A percentile compares a stretch with the other conserved stretches of the same genome.
phyloP scores from a whole-genome alignment of 2,888 invertebrate genomes.

The Drosophila nr. fundita region DNA sequence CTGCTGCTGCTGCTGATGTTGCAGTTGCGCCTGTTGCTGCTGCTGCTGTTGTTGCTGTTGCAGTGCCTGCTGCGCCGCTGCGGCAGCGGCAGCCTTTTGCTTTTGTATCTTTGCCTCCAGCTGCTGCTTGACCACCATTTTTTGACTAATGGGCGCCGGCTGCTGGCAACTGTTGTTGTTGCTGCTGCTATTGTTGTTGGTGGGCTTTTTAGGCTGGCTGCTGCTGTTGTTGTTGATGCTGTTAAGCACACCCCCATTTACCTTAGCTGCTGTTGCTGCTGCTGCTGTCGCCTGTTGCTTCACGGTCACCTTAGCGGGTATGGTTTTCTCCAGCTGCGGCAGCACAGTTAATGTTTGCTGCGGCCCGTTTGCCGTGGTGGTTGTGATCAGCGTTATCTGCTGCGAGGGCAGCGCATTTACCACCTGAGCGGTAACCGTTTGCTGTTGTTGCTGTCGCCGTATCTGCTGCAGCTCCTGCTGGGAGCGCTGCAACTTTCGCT shows the following conservation, averaged over 20 bases:
- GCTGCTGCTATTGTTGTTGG: conserved; percentile 41
- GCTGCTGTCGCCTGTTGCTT: conserved; percentile 48
- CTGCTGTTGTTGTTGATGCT: conserved; percentile 10
- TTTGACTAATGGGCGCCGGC: conserved; percentile 84
- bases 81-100: conserved; percentile 84
- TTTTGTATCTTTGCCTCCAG: conserved; percentile 90
- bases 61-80: conserved; percentile 82
- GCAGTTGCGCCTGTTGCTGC: conserved; percentile 63
- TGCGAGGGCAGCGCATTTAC: conserved; percentile 80
- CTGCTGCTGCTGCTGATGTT: conserved; percentile 63
- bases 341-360: conserved; percentile 76
- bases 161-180: conserved; percentile 40
- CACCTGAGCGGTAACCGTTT: conserved; percentile 74
- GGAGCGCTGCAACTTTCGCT: conserved; percentile 91
- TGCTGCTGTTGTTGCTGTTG: conserved; percentile 76
- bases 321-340: conserved; percentile 72
- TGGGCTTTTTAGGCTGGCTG: conserved; percentile 37
- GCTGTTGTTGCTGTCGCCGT: conserved; percentile 84
- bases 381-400: conserved; percentile 83
- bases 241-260: conserved; percentile 47
- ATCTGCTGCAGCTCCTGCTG: conserved; percentile 90
- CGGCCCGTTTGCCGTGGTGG: conserved; percentile 66
- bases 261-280: conserved; percentile 36
- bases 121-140: conserved; percentile 87
- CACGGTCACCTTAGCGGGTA: conserved; percentile 74